Evolutionary conservation across 2,797 vertebrate species (phyloP).

Genomic region (Enteromius paludinosus): DNA sequence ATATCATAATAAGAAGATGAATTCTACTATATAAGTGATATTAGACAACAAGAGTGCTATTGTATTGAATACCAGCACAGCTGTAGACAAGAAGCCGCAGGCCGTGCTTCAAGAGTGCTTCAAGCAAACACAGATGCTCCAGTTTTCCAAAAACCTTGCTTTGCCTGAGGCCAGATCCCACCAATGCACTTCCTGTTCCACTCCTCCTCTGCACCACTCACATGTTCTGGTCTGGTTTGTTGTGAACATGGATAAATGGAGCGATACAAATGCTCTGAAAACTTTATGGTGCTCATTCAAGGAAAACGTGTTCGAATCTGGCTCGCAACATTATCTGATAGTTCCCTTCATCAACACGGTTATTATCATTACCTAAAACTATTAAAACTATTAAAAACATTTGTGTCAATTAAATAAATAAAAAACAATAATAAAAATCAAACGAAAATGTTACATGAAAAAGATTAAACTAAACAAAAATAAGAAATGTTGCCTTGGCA

Average conservation of each 20-base stretch:
- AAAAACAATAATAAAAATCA: neutral
- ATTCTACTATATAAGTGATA: neutral
- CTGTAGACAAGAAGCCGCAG: neutral
- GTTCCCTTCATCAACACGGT: neutral
- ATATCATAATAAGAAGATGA: neutral
- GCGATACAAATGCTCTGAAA: neutral
- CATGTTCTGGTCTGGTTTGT: neutral
- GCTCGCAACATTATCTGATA: neutral
- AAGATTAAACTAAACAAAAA: no score
- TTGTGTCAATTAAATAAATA: neutral
- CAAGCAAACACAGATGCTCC: constrained; percentile 18
- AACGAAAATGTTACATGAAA: no score
- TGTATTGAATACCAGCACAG: neutral
- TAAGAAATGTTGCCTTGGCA: neutral
- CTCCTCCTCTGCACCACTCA: neutral
- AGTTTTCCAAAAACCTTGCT: neutral
- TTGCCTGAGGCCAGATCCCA: constrained; percentile 4
- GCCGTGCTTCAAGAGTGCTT: neutral
- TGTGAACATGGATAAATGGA: constrained; percentile 8
- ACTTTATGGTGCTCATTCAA: neutral
- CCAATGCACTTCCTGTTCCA: neutral
- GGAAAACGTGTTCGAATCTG: neutral
- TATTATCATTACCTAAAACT: neutral
- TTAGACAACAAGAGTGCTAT: neutral
- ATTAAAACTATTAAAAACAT: neutral